phyloP scores from a whole-genome alignment of 2,797 vertebrate genomes.

The Sarcophilus harrisii region DNA sequence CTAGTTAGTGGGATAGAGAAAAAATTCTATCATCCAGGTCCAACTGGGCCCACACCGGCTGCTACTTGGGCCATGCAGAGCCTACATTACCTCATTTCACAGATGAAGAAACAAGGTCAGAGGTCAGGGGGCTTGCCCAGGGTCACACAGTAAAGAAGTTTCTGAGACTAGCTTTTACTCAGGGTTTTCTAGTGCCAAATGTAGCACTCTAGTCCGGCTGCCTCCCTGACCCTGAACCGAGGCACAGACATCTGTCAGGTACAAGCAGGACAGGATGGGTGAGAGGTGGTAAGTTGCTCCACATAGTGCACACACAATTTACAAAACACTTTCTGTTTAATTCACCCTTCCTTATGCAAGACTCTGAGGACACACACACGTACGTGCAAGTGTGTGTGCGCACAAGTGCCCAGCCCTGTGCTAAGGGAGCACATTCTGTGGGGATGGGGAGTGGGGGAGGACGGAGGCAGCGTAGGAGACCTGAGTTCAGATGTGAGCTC shows the following conservation, averaged over 20 bases:
- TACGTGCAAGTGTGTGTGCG: too few relatives aligned
- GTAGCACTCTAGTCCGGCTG: not conserved
- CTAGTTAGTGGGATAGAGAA: not conserved
- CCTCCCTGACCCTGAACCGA: not conserved
- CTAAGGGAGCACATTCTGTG: not conserved
- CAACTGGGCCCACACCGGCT: not conserved
- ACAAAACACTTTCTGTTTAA: not conserved
- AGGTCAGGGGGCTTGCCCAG: not conserved
- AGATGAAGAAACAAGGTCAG: not conserved
- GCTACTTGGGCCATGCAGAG: not conserved
- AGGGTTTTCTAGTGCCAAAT: not conserved
- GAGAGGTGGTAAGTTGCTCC: not conserved
- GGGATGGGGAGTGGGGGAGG: not conserved
- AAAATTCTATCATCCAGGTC: not conserved
- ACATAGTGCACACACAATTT: not conserved
- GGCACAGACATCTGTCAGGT: not conserved
- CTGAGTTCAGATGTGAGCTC: not conserved
- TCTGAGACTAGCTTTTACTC: not conserved
- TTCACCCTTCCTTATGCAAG: not conserved
- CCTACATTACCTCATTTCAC: not conserved
- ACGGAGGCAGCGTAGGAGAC: not conserved
- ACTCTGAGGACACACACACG: not conserved
- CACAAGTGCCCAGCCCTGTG: too few relatives aligned
- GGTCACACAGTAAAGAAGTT: not conserved
- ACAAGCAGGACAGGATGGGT: not conserved